Evolutionary conservation across 1,140 invertebrate genomes (phyloP), one percentile per base, ranked within the genome.

Genomic region (Achroia grisella): DNA sequence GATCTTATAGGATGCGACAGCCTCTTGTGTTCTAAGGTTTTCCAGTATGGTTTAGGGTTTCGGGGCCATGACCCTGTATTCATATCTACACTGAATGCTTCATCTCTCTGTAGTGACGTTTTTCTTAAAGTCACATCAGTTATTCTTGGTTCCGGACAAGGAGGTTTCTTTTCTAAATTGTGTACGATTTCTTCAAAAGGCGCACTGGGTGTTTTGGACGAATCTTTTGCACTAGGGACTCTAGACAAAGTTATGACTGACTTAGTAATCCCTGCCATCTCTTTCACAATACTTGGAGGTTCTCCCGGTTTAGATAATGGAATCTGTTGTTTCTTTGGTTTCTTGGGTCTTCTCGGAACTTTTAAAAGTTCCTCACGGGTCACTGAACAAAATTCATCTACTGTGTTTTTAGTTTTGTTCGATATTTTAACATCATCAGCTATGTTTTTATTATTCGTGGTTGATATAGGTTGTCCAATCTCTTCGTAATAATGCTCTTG

Each of bases 401-500:
- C 8, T 29, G 39, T 12, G 4, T 50, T 42, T 11, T 52, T 48
- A 10, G 34, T 60, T 57, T 66, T 70, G 13, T 56, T 73, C 6
- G 62, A 67, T 31, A 82, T 47, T 58, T 84, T 84, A 0, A 78
- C 80, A 32, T 84, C 78, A 39, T 84, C 78, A 2, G 78, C 76
- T 42, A 79, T 51, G 36, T 75, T 78, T 32, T 64, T 65, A 41
- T 69, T 48, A 14, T 48, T 64, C 0, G 40, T 15, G n/a, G 49
- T 13, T 33, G 41, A 30, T 1, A 63, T 34, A 0, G 80, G 77
- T 56, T 73, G 51, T 1, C 78, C 78, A 10, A 85, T 85, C 63
- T 85, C 78, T 60, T 85, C 81, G 36, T 85, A 85, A 36, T 74
- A 73, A 47, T 85, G 77, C 40, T 85, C 81, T 39, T 69, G 62